Evolutionary conservation across 2,888 invertebrate genomes (phyloP).

Genomic region (Cremastinae sp.): DNA sequence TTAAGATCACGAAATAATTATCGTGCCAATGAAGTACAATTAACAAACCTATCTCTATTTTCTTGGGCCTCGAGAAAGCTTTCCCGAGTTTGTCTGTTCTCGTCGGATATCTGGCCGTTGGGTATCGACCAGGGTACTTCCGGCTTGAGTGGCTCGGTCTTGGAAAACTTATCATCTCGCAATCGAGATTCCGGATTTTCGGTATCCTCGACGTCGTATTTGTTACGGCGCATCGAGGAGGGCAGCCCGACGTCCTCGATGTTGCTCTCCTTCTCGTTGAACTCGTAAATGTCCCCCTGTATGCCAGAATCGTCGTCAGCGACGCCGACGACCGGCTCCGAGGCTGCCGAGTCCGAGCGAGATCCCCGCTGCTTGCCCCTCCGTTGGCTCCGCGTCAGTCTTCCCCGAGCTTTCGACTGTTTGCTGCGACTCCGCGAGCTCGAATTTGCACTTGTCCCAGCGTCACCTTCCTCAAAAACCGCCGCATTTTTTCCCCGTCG

Average conservation of each 20-base stretch:
- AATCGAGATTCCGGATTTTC: slow-evolving; percentile 67
- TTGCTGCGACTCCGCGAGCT: slow-evolving; percentile 54
- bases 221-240: slow-evolving; percentile 73
- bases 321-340: slow-evolving; percentile 71
- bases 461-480: slow-evolving; percentile 22
- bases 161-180: slow-evolving; percentile 68
- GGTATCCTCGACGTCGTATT: slow-evolving; percentile 70
- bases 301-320: slow-evolving; percentile 79
- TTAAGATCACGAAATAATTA: too few relatives aligned
- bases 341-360: slow-evolving; percentile 23
- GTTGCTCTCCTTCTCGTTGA: slow-evolving; percentile 81
- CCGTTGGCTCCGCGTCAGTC: slow-evolving; percentile 75
- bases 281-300: slow-evolving; percentile 82
- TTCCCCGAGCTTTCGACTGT: slow-evolving; percentile 68
- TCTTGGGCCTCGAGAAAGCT: slow-evolving; percentile 65
- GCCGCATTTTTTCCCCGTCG: slow-evolving; percentile 44
- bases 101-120: slow-evolving; percentile 51
- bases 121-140: slow-evolving; percentile 72
- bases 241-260: slow-evolving; percentile 73
- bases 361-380: slow-evolving; percentile 66
- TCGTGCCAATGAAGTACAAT: too few relatives aligned
- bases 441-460: slow-evolving; percentile 7
- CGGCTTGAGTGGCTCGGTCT: slow-evolving; percentile 69
- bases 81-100: slow-evolving; percentile 64
- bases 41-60: slow-evolving; percentile 70